Conservation (phyloP, 2,797 vertebrate genomes). For the Sebastes hubbsi region DNA sequence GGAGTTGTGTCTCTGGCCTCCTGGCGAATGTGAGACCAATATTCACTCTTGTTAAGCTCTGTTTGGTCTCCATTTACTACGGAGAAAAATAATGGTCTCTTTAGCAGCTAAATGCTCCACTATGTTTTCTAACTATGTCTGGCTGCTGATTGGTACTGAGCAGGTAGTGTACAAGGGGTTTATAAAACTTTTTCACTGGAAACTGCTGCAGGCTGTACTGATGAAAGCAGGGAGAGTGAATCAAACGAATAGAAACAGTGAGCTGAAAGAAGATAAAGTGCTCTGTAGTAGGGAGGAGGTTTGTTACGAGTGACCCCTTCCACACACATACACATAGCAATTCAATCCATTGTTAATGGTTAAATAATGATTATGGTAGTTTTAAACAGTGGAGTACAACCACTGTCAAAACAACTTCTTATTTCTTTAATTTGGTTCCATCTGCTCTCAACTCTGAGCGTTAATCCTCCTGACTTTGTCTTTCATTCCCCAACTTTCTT, state of each 20-base stretch:
- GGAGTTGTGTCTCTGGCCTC: background rate
- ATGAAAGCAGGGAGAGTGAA: background rate
- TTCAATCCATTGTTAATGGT: background rate
- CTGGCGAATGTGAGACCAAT: background rate
- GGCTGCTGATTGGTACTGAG: background rate
- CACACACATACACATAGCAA: background rate
- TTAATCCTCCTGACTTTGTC: background rate
- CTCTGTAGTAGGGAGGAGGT: background rate
- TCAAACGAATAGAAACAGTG: background rate
- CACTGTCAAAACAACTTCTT: background rate
- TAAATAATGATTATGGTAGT: background rate
- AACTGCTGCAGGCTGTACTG: background rate
- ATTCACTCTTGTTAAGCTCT: background rate
- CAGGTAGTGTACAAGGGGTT: background rate
- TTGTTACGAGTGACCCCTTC: background rate
- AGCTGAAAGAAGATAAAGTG: background rate
- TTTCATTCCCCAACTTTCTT: background rate
- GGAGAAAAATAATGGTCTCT: background rate
- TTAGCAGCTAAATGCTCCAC: background rate
- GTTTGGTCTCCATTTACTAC: background rate
- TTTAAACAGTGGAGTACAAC: background rate
- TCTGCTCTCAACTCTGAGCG: background rate
- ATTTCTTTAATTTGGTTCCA: background rate
- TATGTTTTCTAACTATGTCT: background rate
- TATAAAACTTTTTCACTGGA: accelerated